phyloP scores from a whole-genome alignment of 2,113 vertebrate species.

The Brachypteracias leptosomus region DNA sequence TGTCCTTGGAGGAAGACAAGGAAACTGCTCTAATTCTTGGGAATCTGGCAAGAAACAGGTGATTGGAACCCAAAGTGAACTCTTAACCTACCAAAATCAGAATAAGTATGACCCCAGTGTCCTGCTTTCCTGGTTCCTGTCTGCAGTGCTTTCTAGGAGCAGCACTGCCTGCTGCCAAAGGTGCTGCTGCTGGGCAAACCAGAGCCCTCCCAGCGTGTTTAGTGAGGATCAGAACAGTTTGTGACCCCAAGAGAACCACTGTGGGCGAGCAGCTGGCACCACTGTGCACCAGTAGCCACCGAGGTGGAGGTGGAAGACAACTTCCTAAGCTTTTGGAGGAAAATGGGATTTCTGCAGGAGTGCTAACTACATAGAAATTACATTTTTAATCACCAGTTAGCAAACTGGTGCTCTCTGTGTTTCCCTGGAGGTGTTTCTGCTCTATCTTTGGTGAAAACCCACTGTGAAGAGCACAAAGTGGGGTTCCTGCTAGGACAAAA shows the following conservation, averaged over 20 bases:
- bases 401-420: not conserved
- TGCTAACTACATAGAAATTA: not conserved
- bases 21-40: not conserved
- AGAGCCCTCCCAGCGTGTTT: not conserved
- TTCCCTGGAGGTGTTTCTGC: not conserved
- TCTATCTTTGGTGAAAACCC: not conserved
- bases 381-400: not conserved
- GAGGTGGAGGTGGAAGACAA: not conserved
- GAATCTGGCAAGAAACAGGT: not conserved
- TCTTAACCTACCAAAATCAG: not conserved
- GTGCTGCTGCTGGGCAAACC: not conserved
- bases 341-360: not conserved
- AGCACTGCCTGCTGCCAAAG: not conserved
- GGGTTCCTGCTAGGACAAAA: not conserved
- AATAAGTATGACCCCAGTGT: not conserved
- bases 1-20: not conserved
- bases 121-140: not conserved
- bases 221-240: not conserved
- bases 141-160: not conserved
- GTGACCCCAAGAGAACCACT: not conserved
- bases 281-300: not conserved
- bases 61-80: not conserved
- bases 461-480: not conserved
- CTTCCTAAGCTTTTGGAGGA: not conserved
- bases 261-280: not conserved